Base-by-base conservation (phyloP, 1,140 invertebrate species). In the Drosophila parvula region DNA sequence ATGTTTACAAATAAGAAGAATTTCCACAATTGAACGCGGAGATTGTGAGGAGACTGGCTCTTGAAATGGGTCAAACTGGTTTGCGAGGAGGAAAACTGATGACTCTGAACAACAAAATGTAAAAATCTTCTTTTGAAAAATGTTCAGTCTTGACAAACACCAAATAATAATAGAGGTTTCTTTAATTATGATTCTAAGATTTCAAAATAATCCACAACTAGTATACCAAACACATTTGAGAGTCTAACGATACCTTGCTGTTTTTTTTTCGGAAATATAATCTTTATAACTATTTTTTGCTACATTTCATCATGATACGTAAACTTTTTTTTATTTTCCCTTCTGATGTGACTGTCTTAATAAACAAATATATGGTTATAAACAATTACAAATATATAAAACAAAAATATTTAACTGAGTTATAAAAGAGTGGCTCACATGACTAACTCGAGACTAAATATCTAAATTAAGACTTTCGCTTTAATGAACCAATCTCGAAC, bases 1-100 rank as follows among this genome's bases (percentile, higher is more conserved):
- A 63, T 63, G 60, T 55, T 84, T 74, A 74, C 78, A 63, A 60
- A 71, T 53, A 60, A 27, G 50, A 74, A 56, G 47, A 73, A 18
- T 71, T 44, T 74, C 30, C 48, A 57, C 36, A 41, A 69, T 50
- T 48, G 12, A 69, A 34, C 22, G n/a, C n/a, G n/a, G 18, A 67
- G 18, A 69, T 53, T 41, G 40, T 48, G 14, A 18, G 41, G 18
- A 12, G 11, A 51, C 10, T 51, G 12, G 18, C 11, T 14, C 12
- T 67, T 34, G 5, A 50, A 68, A 50, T 68, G 28, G 64, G 45
- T 68, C 59, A 63, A 64, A 48, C 28, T 40, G 44, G 58, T 67
- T 67, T 27, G 50, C 11, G 7, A n/a, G 57, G 43, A n/a, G 34
- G 30, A 12, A 16, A 10, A 5, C 9, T 7, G 8, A 28, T 14